Conservation (phyloP, 2,113 vertebrate species). For the Oreotrochilus melanogaster region DNA sequence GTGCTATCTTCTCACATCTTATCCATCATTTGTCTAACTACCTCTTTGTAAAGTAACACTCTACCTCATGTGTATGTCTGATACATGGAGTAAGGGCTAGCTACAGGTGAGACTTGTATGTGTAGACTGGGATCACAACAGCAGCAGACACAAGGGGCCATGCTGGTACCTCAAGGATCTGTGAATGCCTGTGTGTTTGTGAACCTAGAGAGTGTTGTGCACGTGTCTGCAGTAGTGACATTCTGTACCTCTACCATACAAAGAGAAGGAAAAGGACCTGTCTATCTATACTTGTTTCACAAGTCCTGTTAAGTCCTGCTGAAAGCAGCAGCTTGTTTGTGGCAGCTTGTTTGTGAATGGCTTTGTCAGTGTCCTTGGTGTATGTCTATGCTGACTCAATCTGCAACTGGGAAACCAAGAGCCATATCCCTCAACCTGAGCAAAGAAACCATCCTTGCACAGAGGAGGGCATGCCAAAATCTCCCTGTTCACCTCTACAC, state of each 20-base stretch:
- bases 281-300: not conserved
- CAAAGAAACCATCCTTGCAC: not conserved
- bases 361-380: not conserved
- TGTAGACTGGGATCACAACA: not conserved
- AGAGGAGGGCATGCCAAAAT: not conserved
- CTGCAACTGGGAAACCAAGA: not conserved
- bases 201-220: accelerated
- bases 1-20: not conserved
- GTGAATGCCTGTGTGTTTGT: accelerated
- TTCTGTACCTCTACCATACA: not conserved
- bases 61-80: accelerated
- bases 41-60: not conserved
- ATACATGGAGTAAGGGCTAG: not conserved
- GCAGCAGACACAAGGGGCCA: not conserved
- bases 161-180: not conserved
- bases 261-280: not conserved
- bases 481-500: not conserved
- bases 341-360: not conserved
- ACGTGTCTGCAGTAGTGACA: not conserved
- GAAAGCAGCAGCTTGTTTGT: not conserved
- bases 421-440: not conserved
- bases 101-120: not conserved
- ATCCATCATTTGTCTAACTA: not conserved
- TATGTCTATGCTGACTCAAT: not conserved
- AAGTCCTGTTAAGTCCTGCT: not conserved